Conservation (phyloP, 2,797 vertebrate species). For the Pseudochirops cupreus region DNA sequence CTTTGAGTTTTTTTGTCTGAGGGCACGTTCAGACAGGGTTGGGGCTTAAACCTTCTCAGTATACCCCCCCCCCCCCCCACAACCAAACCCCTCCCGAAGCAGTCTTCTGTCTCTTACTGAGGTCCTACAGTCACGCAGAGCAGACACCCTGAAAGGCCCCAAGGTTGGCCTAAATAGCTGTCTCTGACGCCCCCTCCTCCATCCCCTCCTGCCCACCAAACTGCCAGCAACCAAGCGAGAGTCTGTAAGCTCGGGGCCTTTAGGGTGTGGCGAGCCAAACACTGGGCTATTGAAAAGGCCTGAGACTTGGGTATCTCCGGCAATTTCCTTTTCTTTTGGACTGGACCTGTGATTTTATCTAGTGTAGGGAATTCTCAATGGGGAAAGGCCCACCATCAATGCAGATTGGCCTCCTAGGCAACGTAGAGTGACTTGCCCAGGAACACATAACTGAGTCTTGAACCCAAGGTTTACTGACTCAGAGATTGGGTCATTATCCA, state of each 20-base stretch:
- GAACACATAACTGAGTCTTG: neutral
- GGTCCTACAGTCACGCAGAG: neutral
- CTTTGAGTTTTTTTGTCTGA: neutral
- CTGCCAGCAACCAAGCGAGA: neutral
- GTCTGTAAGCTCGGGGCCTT: neutral
- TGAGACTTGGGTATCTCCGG: neutral
- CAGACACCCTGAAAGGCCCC: neutral
- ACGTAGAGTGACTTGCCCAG: neutral
- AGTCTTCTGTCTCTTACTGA: neutral
- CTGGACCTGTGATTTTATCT: neutral
- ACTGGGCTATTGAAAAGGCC: neutral
- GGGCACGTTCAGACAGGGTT: neutral
- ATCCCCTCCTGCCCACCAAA: neutral
- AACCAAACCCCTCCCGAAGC: neutral
- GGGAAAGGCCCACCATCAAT: neutral
- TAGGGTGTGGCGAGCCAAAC: neutral
- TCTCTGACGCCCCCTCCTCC: neutral
- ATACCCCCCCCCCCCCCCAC: rapidly evolving
- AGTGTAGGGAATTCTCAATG: neutral
- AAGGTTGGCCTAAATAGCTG: neutral
- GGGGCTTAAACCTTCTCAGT: neutral
- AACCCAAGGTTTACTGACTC: neutral
- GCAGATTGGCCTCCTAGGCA: neutral
- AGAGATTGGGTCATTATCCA: neutral
- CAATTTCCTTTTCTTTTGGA: neutral